These are phyloP conservation scores for Thunnus maccoyii DNA, from an alignment of 2,113 vertebrate species.

Conservation along the genomic window DNA sequence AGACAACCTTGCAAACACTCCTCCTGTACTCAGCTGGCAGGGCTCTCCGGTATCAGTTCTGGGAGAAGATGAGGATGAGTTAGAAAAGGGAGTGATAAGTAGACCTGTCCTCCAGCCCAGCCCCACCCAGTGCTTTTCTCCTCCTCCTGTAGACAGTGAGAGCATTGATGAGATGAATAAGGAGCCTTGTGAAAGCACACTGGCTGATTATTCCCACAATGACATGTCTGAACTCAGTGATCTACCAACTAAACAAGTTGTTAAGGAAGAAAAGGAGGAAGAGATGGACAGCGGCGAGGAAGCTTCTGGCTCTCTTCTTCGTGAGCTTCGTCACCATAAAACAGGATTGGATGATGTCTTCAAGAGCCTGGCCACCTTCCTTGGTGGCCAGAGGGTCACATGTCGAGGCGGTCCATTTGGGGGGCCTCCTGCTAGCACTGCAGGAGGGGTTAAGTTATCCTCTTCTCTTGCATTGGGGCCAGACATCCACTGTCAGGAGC, in stretches of 20 bases:
- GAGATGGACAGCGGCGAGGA: conserved; percentile 48
- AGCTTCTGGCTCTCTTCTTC: conserved; percentile 47
- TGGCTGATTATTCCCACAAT: conserved; percentile 33
- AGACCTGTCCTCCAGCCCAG: conserved; percentile 84
- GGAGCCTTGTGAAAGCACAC: conserved; percentile 13
- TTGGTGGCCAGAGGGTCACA: conserved; percentile 87
- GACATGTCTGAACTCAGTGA: conserved; percentile 55
- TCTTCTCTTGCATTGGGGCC: conserved; percentile 81
- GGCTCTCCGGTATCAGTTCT: conserved; percentile 83
- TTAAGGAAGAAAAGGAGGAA: conserved; percentile 60
- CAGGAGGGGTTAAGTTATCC: conserved; percentile 79
- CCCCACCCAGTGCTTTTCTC: conserved; percentile 78
- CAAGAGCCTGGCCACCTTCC: conserved; percentile 86
- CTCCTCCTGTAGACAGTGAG: conserved; percentile 63
- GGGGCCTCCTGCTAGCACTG: conserved; percentile 60
- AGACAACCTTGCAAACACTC: conserved; percentile 82
- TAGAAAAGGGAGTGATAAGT: conserved; percentile 77
- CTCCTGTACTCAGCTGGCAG: conserved; percentile 87
- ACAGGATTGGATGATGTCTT: conserved; percentile 84
- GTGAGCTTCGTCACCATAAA: conserved; percentile 74
- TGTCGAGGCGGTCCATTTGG: conserved; percentile 87
- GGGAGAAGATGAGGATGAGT: conserved; percentile 81
- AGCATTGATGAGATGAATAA: conserved; percentile 28
- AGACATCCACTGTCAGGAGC: conserved; percentile 73
- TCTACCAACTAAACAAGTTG: conserved; percentile 40